These are phyloP conservation scores for Aphidoletes aphidimyza DNA, from an alignment of 2,888 invertebrate genomes.

Conservation along the genomic window DNA sequence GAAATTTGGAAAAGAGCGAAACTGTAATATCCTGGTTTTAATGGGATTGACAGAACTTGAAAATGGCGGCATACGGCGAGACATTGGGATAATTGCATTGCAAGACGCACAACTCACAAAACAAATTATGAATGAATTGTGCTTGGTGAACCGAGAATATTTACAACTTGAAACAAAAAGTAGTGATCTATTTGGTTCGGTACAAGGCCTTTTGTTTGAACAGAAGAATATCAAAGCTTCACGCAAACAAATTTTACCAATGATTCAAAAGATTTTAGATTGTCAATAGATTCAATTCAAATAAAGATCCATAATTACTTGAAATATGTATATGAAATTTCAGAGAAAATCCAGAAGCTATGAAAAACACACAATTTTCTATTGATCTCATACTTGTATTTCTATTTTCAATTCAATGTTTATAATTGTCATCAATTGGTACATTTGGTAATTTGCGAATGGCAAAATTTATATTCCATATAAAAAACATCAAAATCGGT, in stretches of 20 bases:
- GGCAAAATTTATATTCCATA: too few relatives aligned
- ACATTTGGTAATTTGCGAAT: too few relatives aligned
- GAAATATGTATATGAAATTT: too few relatives aligned
- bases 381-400: too few relatives aligned
- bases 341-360: too few relatives aligned
- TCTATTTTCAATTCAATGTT: too few relatives aligned
- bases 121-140: conserved; percentile 60
- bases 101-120: conserved; percentile 60
- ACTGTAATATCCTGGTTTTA: conserved; percentile 69
- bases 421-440: too few relatives aligned
- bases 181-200: conserved; percentile 65
- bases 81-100: conserved; percentile 70
- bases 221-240: conserved; percentile 73
- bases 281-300: not conserved
- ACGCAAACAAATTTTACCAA: conserved; percentile 77
- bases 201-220: conserved; percentile 66
- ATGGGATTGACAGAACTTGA: conserved; percentile 72
- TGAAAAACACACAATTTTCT: too few relatives aligned
- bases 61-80: conserved; percentile 68
- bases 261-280: conserved; percentile 68
- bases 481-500: too few relatives aligned
- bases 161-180: conserved; percentile 58
- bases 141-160: conserved; percentile 58
- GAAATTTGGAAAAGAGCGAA: conserved; percentile 67
- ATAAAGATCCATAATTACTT: not conserved